Conservation (phyloP, 1,140 invertebrate species). For the Macrocentrus cingulum region DNA sequence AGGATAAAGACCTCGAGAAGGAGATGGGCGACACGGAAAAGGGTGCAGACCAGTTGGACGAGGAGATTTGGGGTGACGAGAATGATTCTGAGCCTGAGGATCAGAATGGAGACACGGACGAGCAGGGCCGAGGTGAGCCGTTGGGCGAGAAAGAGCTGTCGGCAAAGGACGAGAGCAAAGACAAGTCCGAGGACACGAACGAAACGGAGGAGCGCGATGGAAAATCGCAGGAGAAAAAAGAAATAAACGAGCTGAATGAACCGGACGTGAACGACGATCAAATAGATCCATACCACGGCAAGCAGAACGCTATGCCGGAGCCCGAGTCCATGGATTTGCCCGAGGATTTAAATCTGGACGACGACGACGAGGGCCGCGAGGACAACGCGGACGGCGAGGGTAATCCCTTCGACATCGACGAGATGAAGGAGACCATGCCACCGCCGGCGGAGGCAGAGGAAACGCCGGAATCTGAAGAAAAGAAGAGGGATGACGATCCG, state of each 20-base stretch:
- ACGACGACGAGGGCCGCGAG: constrained; percentile 64
- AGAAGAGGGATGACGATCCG: constrained; percentile 41
- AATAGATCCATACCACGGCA: constrained; percentile 82
- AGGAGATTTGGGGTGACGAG: constrained; percentile 87
- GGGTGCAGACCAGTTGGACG: constrained; percentile 75
- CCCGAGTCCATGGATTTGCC: constrained; percentile 84
- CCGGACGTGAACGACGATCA: constrained; percentile 80
- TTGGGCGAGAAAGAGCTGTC: constrained; percentile 64
- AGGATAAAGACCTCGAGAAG: constrained; percentile 81
- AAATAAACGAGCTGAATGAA: constrained; percentile 79
- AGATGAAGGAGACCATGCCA: constrained; percentile 64
- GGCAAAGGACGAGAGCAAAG: constrained; percentile 67
- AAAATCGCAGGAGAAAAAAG: constrained; percentile 63
- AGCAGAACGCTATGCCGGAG: constrained; percentile 72
- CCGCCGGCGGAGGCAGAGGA: constrained; percentile 34
- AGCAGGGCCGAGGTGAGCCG: constrained; percentile 65
- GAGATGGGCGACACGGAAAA: constrained; percentile 93
- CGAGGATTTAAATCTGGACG: constrained; percentile 82
- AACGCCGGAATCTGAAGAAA: constrained; percentile 41
- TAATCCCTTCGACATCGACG: constrained; percentile 82
- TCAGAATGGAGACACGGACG: constrained; percentile 62
- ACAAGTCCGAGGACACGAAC: constrained; percentile 60
- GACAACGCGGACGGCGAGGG: constrained; percentile 65
- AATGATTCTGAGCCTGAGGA: constrained; percentile 70
- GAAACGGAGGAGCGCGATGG: constrained; percentile 47